Evolutionary conservation across 2,888 invertebrate species (phyloP), one percentile per base, ranked within the genome.

Genomic region (Sialis lutaria): DNA sequence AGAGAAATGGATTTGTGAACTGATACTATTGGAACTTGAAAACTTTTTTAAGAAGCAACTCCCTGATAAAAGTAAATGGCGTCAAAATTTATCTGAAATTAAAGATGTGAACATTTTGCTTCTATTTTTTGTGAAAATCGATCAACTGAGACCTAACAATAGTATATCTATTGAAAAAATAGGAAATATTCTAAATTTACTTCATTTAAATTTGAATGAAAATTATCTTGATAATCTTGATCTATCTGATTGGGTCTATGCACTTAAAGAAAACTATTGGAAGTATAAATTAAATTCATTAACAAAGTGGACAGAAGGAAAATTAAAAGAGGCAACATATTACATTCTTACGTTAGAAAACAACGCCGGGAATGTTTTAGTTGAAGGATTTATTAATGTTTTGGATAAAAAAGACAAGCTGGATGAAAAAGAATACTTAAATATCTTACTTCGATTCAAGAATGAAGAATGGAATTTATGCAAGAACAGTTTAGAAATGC

Each of bases 191-290:
- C 31, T 55, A 30, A 33, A 50, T 35, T 43, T 53, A 22, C 44
- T 55, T 41, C 51, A 50, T 48, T 39, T 50, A 40, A 53, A 52
- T 33, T 40, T 47, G n/a, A 44, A 46, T 47, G 49, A 47, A 12
- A 42, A 50, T 13, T 13, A 50, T 35, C n/a, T 35, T 30, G 48
- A 50, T 35, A 43, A 44, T 2, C 42, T 52, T 5, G 49, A 48
- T 6, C 44, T 54, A 45, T 45, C 51, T 33, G 54, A 54, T 46
- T 55, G 55, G 55, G 45, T 48, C 10, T 54, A 54, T 47, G 49
- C 50, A 7, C 45, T 55, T n/a, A 51, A 53, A 47, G 54, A 54
- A 47, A 48, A 42, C 41, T 53, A 49, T 33, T 50, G 53, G 53
- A 47, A 44, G 7, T 46, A 46, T 40, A 40, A 49, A 42, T 32